Percentiles rank a stretch among this genome's conserved stretches.
phyloP scores from a whole-genome alignment of 2,113 vertebrate genomes.

The Lamprologus callipterus region DNA sequence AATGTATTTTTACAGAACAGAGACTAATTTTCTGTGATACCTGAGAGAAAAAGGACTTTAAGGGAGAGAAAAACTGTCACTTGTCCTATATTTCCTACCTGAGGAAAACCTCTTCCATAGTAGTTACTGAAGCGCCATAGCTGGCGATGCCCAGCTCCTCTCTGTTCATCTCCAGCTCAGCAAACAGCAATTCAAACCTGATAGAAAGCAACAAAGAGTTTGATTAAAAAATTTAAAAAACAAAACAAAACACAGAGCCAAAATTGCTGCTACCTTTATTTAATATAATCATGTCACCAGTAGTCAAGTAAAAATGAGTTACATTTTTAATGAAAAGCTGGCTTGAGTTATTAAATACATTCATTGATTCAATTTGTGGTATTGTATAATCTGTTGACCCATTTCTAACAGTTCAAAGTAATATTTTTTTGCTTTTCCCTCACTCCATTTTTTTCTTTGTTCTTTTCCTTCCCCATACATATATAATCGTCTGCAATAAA shows the following conservation, averaged over 20 bases:
- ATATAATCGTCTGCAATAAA: neutral
- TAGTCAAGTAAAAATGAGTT: neutral
- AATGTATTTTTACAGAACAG: neutral
- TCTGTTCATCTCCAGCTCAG: constrained; percentile 87
- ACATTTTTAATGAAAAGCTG: neutral
- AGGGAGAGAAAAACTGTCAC: neutral
- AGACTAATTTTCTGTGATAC: neutral
- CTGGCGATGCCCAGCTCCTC: constrained; percentile 93
- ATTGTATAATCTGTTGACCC: neutral
- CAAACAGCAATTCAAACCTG: constrained; percentile 93
- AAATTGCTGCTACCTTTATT: neutral
- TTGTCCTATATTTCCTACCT: constrained; percentile 63
- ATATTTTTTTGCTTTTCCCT: neutral
- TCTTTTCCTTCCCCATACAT: neutral
- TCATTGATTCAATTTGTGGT: neutral
- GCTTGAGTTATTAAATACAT: neutral
- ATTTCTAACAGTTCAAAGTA: neutral
- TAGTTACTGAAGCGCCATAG: constrained; percentile 93
- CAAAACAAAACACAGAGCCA: neutral
- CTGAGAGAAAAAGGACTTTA: neutral
- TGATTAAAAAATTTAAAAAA: neutral
- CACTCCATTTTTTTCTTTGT: neutral
- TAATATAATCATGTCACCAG: neutral
- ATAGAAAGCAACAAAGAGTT: neutral
- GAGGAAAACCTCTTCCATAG: constrained; percentile 98